These are phyloP conservation scores for Rhimphoctona megacephalus DNA, from an alignment of 2,888 invertebrate species.

Conservation along the genomic window DNA sequence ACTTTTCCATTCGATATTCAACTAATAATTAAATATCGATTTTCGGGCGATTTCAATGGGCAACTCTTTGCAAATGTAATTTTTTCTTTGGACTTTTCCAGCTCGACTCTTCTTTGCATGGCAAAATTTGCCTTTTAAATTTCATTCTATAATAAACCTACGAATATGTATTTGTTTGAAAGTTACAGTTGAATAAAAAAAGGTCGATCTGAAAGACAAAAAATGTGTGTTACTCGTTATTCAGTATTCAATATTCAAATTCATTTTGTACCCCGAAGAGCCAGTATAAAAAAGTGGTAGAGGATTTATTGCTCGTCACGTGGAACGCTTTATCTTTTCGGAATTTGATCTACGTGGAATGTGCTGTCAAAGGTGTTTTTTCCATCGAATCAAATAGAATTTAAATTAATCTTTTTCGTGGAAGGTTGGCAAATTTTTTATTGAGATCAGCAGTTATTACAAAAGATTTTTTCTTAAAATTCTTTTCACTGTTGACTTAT, in stretches of 20 bases:
- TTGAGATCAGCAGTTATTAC: too few species aligned
- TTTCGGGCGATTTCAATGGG: background rate
- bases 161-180: background rate
- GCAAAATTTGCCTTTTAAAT: background rate
- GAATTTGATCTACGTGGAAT: too few species aligned
- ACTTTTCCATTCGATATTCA: constrained; percentile 2
- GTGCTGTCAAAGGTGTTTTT: too few species aligned
- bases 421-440: too few species aligned
- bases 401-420: too few species aligned
- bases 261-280: too few species aligned
- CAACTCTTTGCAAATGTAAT: background rate
- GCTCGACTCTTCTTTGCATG: background rate
- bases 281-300: background rate
- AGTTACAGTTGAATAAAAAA: background rate
- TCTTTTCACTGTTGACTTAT: too few species aligned
- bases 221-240: background rate
- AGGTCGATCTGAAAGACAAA: background rate
- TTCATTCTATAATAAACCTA: background rate
- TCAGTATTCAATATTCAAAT: background rate
- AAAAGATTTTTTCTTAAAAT: too few species aligned
- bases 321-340: too few species aligned
- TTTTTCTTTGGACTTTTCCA: background rate
- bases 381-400: too few species aligned
- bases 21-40: background rate
- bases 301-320: too few species aligned